These are phyloP conservation scores for Nematolebias whitei DNA, from an alignment of 2,113 vertebrate genomes.

Conservation along the genomic window DNA sequence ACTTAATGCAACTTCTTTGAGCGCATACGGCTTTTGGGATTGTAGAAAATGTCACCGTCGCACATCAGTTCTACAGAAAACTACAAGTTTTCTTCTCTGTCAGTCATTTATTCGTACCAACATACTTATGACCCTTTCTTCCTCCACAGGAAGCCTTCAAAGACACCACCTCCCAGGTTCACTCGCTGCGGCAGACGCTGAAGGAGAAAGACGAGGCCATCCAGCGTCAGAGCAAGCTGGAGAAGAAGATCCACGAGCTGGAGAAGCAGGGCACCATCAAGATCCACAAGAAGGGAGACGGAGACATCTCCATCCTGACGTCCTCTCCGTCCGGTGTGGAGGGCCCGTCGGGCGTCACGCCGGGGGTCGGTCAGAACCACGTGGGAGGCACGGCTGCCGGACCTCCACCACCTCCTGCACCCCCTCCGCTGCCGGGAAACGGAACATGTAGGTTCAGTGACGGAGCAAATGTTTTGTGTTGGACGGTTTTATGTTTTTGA, in stretches of 20 bases:
- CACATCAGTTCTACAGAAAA: too few species aligned
- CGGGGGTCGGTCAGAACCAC: constrained; percentile 54
- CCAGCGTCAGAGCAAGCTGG: constrained; percentile 83
- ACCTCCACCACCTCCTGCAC: constrained; percentile 79
- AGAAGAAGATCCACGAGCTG: constrained; percentile 84
- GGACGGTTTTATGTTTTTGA: too few species aligned
- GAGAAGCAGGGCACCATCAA: constrained; percentile 79
- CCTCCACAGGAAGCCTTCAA: constrained; percentile 87
- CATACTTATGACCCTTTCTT: not conserved
- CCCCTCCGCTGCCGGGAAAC: constrained; percentile 67
- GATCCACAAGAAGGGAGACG: constrained; percentile 81
- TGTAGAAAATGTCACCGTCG: not conserved
- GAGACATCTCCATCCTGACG: constrained; percentile 79
- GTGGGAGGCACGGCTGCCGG: constrained; percentile 26
- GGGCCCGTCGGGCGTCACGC: constrained; percentile 19
- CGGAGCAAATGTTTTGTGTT: too few species aligned
- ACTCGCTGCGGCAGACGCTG: constrained; percentile 86
- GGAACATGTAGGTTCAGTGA: constrained; percentile 59
- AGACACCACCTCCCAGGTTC: constrained; percentile 88
- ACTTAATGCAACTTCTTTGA: not conserved
- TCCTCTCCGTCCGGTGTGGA: constrained; percentile 22
- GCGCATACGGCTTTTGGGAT: not conserved
- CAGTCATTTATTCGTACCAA: too few species aligned
- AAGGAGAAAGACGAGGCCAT: constrained; percentile 95
- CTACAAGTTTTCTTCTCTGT: too few species aligned